A percentile compares a stretch with the other conserved stretches of the same genome.
These are phyloP conservation scores for Drosophila yooni DNA, from an alignment of 2,888 invertebrate genomes.

Conservation along the genomic window DNA sequence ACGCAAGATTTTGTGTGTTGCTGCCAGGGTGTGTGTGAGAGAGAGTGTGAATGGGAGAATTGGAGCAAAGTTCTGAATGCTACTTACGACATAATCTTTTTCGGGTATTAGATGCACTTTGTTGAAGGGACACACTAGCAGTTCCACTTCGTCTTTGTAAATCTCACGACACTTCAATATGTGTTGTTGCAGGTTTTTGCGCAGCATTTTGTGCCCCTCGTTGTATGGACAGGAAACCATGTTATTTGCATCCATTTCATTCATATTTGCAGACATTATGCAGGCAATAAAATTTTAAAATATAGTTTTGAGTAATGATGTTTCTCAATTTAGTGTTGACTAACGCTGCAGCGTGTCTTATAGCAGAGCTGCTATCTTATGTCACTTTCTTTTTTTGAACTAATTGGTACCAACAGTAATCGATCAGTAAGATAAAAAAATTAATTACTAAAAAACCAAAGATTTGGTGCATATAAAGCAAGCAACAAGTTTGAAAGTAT, in stretches of 20 bases:
- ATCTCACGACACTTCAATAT: conserved; percentile 86
- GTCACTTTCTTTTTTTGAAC: not conserved
- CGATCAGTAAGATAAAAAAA: not conserved
- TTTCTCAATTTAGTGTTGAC: conserved; percentile 19
- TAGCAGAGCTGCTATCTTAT: not conserved
- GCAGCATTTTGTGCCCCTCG: conserved; percentile 86
- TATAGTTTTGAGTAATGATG: not conserved
- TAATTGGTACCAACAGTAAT: not conserved
- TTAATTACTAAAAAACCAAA: too few relatives aligned
- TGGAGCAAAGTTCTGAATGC: not conserved
- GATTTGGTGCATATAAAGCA: not conserved
- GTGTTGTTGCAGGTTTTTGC: conserved; percentile 86
- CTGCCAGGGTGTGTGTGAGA: conserved; percentile 19
- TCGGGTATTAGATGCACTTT: conserved; percentile 86
- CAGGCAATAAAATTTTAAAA: conserved; percentile 12
- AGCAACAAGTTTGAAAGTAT: not conserved
- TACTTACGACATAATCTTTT: conserved; percentile 83
- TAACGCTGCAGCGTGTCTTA: conserved; percentile 1
- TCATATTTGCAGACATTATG: not conserved
- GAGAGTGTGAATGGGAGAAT: not conserved
- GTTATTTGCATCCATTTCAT: conserved; percentile 63
- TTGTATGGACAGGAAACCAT: conserved; percentile 87
- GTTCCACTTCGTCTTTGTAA: conserved; percentile 85
- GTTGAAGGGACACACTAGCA: conserved; percentile 87
- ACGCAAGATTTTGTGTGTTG: conserved; percentile 55